Conservation (phyloP, 2,797 vertebrate species). For the Sus cebifrons region DNA sequence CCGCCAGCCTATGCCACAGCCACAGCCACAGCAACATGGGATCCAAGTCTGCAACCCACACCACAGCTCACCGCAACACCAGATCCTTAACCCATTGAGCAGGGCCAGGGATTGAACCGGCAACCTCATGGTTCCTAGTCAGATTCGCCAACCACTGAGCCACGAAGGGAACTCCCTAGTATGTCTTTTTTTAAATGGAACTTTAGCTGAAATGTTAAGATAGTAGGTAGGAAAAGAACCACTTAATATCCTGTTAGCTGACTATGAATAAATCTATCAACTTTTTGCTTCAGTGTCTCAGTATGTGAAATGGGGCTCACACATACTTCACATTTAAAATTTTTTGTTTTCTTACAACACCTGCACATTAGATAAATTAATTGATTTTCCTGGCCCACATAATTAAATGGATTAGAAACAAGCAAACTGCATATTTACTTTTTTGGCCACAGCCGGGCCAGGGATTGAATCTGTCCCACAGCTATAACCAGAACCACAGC, state of each 20-base stretch:
- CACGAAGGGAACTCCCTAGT: too few species aligned
- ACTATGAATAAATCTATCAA: background rate
- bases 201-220: background rate
- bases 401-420: background rate
- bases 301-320: background rate
- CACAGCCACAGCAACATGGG: too few species aligned
- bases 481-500: too few species aligned
- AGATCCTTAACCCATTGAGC: too few species aligned
- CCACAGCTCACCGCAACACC: too few species aligned
- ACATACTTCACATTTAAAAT: background rate
- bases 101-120: too few species aligned
- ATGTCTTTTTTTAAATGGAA: background rate
- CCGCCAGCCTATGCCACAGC: too few species aligned
- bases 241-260: background rate
- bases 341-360: background rate
- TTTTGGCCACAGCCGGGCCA: too few species aligned
- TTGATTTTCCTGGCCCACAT: background rate
- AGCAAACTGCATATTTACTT: background rate
- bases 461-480: too few species aligned
- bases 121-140: too few species aligned
- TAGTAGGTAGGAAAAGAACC: background rate
- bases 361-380: background rate
- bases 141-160: too few species aligned
- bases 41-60: too few species aligned
- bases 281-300: background rate